Percentiles rank a stretch among this genome's conserved stretches.
Evolutionary conservation across 2,113 vertebrate species (phyloP).

Genomic region (Helogale parvula): DNA sequence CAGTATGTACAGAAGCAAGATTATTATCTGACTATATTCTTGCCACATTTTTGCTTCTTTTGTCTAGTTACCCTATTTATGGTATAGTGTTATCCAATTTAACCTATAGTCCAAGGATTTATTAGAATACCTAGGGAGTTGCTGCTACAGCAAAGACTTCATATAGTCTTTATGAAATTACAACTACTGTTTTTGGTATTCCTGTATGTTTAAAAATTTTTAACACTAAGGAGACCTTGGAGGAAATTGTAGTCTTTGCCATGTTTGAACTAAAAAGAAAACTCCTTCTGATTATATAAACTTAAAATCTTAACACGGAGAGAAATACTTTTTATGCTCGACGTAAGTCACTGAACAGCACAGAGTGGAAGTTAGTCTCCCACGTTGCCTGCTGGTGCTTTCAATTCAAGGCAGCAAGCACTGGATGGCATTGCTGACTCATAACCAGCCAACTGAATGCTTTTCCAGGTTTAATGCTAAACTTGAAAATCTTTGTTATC

Average conservation of each 20-base stretch:
- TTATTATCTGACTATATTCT: not conserved
- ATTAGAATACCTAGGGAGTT: not conserved
- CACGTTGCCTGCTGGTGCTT: not conserved
- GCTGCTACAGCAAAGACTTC: not conserved
- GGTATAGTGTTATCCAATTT: not conserved
- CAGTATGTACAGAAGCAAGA: not conserved
- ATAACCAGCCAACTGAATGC: not conserved
- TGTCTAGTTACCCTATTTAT: not conserved
- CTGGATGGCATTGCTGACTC: not conserved
- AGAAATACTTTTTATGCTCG: not conserved
- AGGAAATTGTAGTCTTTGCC: not conserved
- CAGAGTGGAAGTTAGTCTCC: not conserved
- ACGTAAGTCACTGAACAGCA: not conserved
- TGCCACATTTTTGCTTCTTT: not conserved
- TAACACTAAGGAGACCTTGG: not conserved
- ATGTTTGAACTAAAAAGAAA: slow-evolving; percentile 19
- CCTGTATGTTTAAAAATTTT: not conserved
- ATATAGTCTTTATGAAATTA: not conserved
- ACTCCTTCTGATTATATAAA: not conserved
- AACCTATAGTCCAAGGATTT: not conserved
- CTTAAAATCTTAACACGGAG: not conserved
- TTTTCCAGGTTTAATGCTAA: not conserved
- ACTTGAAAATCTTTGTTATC: not conserved
- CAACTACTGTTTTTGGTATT: slow-evolving; percentile 2
- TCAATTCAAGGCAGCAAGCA: not conserved